phyloP scores from a whole-genome alignment of 2,797 vertebrate genomes.

The Sternotherus odoratus region DNA sequence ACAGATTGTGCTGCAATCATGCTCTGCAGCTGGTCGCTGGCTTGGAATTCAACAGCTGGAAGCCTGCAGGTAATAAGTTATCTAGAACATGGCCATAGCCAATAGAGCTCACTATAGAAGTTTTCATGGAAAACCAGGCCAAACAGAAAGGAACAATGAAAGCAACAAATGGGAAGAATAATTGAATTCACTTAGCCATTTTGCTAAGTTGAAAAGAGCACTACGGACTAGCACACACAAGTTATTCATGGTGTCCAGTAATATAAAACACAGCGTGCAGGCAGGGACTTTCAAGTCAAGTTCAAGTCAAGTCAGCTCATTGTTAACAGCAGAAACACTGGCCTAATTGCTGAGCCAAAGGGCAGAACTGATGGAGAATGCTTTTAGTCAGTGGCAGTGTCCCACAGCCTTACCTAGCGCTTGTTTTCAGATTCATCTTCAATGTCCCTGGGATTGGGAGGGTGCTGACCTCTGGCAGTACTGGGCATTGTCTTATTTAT shows the following conservation, averaged over 20 bases:
- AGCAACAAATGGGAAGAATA: background rate
- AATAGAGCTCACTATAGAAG: constrained; percentile 12
- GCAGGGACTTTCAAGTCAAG: background rate
- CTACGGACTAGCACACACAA: background rate
- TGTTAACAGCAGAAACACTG: background rate
- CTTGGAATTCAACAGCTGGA: constrained; percentile 46
- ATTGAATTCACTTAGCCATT: background rate
- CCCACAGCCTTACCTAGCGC: background rate
- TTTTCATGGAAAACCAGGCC: background rate
- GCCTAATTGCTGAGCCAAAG: background rate
- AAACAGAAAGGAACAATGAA: constrained; percentile 6
- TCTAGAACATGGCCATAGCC: constrained; percentile 12
- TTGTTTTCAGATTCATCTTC: background rate
- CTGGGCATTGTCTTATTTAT: background rate
- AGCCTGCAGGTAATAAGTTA: constrained; percentile 11
- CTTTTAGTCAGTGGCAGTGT: background rate
- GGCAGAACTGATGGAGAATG: background rate
- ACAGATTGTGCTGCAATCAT: constrained; percentile 24
- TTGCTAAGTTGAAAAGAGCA: constrained; percentile 17
- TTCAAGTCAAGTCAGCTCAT: background rate
- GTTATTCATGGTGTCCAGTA: background rate
- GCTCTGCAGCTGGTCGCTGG: constrained; percentile 6
- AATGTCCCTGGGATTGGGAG: background rate
- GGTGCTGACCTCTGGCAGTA: background rate
- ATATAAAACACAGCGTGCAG: background rate